Evolutionary conservation across 2,113 vertebrate genomes (phyloP), one percentile per base, ranked within the genome.

Genomic region (Albula goreensis): DNA sequence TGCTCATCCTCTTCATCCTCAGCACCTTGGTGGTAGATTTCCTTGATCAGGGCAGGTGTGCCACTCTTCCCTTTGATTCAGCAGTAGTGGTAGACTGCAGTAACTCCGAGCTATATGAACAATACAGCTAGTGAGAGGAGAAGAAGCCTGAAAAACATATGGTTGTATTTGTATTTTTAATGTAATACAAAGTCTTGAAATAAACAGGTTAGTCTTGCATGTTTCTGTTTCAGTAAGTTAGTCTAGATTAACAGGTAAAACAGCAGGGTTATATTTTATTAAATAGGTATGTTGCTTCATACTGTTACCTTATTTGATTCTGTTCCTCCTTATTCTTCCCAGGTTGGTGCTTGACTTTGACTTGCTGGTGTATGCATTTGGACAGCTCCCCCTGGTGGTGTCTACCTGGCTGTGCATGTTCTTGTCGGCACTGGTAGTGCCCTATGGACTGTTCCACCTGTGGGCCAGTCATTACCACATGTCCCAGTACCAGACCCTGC

Each of bases 21-120:
- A 99, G 98, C 89, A 99, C 98, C 0, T 91, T 99, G 60, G 95
- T 97, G 25, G 97, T 99, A 52, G 98, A 99, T 93, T 98, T 97
- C 92, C 97, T 99, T 85, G 98, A 99, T 91, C 95, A 99, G 93
- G 97, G 97, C 93, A 97, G 98, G 98, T 99, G 93, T 96, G 96
- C 77, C 60, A 66, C 60, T 31, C 70, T 25, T 74, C 70, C 9
- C 10, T 74, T 22, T 1, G 8, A 74, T 74, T 74, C 4, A 8
- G 2, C 31, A 41, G 31, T 41, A 41, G 31, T 41, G 31, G 31
- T 41, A 41, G 31, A 41, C 31, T 41, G 31, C 31, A 41, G 31
- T 41, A 41, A 41, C 31, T 41, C 31, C 31, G 31, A 41, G 31
- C 31, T 41, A 41, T 41, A 56, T 56, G 53, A 56, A 12, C 53